Base-by-base conservation (phyloP, 2,797 vertebrate genomes). In the Danio choprae region DNA sequence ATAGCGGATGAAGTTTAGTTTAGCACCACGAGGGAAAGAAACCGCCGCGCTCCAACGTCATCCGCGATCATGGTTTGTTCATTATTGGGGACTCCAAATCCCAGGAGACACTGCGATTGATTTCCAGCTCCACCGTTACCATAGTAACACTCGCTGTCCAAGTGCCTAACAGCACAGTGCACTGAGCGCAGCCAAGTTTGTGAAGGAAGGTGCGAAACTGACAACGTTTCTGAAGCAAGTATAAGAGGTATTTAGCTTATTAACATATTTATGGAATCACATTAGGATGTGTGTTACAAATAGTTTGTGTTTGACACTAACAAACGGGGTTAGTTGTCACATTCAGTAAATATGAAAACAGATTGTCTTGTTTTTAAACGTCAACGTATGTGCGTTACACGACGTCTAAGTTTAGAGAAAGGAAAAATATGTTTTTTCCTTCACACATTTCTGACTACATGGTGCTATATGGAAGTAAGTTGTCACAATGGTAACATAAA, bases 61-160 rank as follows among this genome's bases (percentile, higher is more conserved):
- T 15, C 20, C 7, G 9, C 12, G 10, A 6, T 58, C 53, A 18
- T 67, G 13, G 10, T 15, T 12, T 53, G 13, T 22, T 60, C 22
- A 29, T 55, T 71, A 51, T n/a, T 63, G 29, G n/a, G 63, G 44
- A 76, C 80, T 77, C n/a, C 64, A 55, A 74, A 29, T 41, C 80
- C 83, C 80, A 82, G 12, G 58, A 80, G 71, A 44, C 83, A 74
- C 41, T 44, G 70, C 63, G 48, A 50, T 12, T 5, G 68, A 74
- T 22, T 73, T 64, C 62, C 73, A 12, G 40, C 63, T 50, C 55
- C 40, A 6, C 58, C 51, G 83, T 84, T 84, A 55, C 83, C 72
- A 82, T 84, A 50, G 83, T 64, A 72, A 84, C 83, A 48, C 10
- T 13, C 22, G 10, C 44, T 20, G 13, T 6, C 4, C 22, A 51